These are phyloP conservation scores for Amblyjoppa proteus DNA, from an alignment of 2,888 invertebrate genomes.

Conservation along the genomic window DNA sequence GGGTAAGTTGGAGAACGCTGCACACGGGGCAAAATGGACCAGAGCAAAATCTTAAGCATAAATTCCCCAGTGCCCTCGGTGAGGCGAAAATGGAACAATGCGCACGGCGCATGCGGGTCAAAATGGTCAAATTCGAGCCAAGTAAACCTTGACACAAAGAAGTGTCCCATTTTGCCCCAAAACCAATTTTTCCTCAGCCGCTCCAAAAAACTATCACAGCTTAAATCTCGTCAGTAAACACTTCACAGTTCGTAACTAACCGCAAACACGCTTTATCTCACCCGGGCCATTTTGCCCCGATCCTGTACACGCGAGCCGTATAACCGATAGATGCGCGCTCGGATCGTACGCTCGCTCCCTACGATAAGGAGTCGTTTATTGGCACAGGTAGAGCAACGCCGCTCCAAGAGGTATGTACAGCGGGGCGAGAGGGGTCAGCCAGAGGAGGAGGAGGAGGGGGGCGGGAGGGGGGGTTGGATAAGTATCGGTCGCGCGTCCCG, in stretches of 20 bases:
- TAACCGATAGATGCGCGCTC: not conserved
- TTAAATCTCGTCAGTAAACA: too few species aligned
- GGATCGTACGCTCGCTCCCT: not conserved
- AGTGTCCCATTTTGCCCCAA: too few species aligned
- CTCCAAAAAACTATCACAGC: not conserved
- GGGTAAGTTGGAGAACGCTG: too few species aligned
- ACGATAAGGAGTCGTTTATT: constrained; percentile 50
- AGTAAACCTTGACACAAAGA: too few species aligned
- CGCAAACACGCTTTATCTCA: not conserved
- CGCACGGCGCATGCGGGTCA: too few species aligned
- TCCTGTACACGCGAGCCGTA: not conserved
- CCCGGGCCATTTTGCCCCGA: not conserved
- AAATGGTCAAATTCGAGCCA: too few species aligned
- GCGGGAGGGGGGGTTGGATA: constrained; percentile 33
- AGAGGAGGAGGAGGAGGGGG: not conserved
- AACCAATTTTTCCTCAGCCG: too few species aligned
- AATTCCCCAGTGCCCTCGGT: too few species aligned
- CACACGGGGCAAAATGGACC: too few species aligned
- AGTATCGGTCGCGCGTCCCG: constrained; percentile 55
- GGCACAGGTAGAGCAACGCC: not conserved
- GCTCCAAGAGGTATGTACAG: not conserved
- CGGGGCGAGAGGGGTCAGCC: not conserved
- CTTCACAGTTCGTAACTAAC: too few species aligned
- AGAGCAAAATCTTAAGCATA: too few species aligned
- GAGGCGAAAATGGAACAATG: too few species aligned